Conservation (phyloP, 2,888 invertebrate genomes). For the Prosopocoilus inquinatus region DNA sequence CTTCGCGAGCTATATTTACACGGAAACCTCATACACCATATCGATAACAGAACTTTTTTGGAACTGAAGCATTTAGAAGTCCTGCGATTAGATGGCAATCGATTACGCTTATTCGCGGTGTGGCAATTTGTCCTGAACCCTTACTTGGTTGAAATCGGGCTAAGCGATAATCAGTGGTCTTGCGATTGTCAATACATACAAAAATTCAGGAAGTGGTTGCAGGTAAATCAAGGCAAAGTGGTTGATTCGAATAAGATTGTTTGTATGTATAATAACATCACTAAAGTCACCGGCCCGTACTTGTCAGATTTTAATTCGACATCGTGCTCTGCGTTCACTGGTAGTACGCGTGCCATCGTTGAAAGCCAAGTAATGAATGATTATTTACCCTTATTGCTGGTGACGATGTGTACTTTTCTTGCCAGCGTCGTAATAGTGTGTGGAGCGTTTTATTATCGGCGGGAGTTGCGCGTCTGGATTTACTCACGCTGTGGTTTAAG, state of each 20-base stretch:
- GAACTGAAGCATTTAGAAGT: slow-evolving; percentile 80
- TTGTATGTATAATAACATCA: slow-evolving; percentile 73
- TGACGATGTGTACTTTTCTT: slow-evolving; percentile 75
- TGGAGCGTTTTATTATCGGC: slow-evolving; percentile 76
- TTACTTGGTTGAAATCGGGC: slow-evolving; percentile 81
- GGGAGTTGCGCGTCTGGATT: slow-evolving; percentile 81
- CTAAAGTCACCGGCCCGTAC: slow-evolving; percentile 66
- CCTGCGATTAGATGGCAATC: slow-evolving; percentile 80
- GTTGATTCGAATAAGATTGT: slow-evolving; percentile 74
- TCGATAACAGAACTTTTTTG: slow-evolving; percentile 83
- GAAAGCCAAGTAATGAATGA: slow-evolving; percentile 78
- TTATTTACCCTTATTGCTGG: slow-evolving; percentile 74
- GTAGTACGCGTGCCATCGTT: slow-evolving; percentile 70
- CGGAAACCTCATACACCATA: slow-evolving; percentile 77
- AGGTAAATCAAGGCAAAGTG: slow-evolving; percentile 75
- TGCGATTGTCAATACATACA: slow-evolving; percentile 86
- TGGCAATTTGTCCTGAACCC: slow-evolving; percentile 84
- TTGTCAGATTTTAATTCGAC: slow-evolving; percentile 78
- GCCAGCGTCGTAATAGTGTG: slow-evolving; percentile 74
- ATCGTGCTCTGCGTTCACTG: slow-evolving; percentile 71
- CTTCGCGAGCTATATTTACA: slow-evolving; percentile 85
- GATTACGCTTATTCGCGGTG: slow-evolving; percentile 76
- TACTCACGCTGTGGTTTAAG: slow-evolving; percentile 82
- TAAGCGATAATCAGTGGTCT: slow-evolving; percentile 85
- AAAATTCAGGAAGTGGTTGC: slow-evolving; percentile 77